Base-by-base conservation (phyloP, 2,113 vertebrate genomes). In the Drymodes brunneopygia region DNA sequence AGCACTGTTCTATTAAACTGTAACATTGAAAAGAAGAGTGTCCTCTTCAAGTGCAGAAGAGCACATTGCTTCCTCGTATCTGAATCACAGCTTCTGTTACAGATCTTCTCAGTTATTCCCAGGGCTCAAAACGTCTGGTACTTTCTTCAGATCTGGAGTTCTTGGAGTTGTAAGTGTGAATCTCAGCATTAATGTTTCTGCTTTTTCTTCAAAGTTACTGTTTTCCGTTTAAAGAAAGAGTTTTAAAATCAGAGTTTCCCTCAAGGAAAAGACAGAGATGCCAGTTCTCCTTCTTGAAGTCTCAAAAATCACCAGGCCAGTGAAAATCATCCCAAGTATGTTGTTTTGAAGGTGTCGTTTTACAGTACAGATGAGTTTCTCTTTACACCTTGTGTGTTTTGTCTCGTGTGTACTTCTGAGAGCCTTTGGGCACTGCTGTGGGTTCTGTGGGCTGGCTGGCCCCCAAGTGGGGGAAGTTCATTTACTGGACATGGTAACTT, bases 21-120 rank as follows among this genome's bases (percentile, higher is more conserved):
- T 90, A 94, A 94, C 87, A 57, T 11, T 83, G 94, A 89, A 90
- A 92, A 94, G 85, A 94, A 95, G 82, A 93, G 85, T 73, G 82
- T 92, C 85, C 75, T 72, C 92, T 95, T 90, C 90, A 86, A 80
- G 69, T 67, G 77, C 83, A 89, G 80, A 78, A 47, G 88, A 94
- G 75, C 79, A 70, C 6, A 2, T 81, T 88, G 69, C 75, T 78
- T 78, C 77, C 92, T 93, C 48, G 8, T 86, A 35, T 56, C 93
- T 77, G 90, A 81, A 87, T 90, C 79, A 61, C 67, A 78, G 85
- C n/a, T 71, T 90, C 54, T 9, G 24, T 74, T 83, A 56, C 17
- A 91, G 88, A 86, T 83, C 71, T 31, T 75, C 75, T 64, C 80
- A 89, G 77, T 95, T 91, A 81, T 92, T 87, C 64, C 72, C 81